Percentiles rank a stretch among this genome's conserved stretches.
Conservation (phyloP, 2,113 vertebrate genomes). For the Ameiurus melas region DNA sequence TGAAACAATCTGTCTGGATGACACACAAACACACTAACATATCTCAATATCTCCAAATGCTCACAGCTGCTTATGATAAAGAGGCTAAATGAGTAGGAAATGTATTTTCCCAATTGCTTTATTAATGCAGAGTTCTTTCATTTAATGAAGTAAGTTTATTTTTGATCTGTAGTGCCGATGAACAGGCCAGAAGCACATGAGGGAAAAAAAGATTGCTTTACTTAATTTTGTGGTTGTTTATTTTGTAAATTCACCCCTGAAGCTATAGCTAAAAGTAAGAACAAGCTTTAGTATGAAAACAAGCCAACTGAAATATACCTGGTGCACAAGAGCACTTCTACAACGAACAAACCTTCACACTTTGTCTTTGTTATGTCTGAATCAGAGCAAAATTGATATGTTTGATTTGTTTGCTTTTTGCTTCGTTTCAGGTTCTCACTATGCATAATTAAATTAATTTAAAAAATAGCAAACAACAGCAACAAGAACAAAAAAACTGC, state of each 20-base stretch:
- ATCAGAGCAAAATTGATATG: neutral
- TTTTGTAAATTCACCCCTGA: neutral
- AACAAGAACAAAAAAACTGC: no score
- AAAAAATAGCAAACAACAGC: neutral
- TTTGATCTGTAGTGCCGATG: neutral
- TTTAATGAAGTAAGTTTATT: neutral
- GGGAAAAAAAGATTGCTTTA: neutral
- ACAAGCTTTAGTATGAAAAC: neutral
- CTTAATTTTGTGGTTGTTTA: neutral
- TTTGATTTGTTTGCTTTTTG: neutral
- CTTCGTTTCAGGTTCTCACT: neutral
- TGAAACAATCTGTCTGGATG: conserved; percentile 6
- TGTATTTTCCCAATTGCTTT: neutral
- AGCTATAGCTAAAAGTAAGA: neutral
- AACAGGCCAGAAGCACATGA: neutral
- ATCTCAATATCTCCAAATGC: neutral
- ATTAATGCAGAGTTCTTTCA: neutral
- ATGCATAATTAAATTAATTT: neutral
- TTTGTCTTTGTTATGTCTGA: neutral
- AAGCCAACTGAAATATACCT: neutral
- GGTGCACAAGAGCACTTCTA: neutral
- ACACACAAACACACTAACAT: neutral
- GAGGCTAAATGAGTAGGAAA: neutral
- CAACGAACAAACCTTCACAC: neutral
- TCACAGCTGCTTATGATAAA: neutral